Evolutionary conservation across 2,113 vertebrate species (phyloP).

Genomic region (Phylloscopus trochilus): DNA sequence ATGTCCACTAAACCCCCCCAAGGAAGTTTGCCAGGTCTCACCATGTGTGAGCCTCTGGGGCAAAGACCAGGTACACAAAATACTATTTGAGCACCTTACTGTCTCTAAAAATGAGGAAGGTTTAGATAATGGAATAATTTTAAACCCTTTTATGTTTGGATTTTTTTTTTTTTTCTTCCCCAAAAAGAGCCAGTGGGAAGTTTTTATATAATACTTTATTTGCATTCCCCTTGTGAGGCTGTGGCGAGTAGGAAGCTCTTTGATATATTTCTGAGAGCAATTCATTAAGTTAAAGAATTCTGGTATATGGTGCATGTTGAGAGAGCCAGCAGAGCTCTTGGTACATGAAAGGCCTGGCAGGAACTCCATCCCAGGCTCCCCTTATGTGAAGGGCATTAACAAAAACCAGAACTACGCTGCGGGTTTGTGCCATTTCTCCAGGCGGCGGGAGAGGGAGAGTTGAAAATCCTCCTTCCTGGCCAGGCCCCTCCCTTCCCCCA

Average conservation of each 20-base stretch:
- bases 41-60: accelerated
- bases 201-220: constrained; percentile 47
- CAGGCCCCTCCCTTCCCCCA: neutral
- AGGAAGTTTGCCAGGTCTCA: neutral
- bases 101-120: neutral
- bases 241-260: constrained; percentile 17
- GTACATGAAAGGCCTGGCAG: neutral
- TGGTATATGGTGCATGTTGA: neutral
- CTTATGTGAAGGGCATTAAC: neutral
- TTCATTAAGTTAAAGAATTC: constrained; percentile 5
- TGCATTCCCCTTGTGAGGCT: constrained; percentile 24
- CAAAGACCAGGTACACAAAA: neutral
- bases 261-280: constrained; percentile 24
- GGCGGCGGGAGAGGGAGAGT: neutral
- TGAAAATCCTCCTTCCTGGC: neutral
- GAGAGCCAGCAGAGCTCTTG: neutral
- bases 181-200: constrained; percentile 10
- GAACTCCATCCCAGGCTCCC: neutral
- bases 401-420: neutral
- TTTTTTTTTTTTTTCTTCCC: neutral
- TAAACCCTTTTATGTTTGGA: neutral
- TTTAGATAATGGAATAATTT: neutral
- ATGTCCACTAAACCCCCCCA: neutral
- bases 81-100: neutral
- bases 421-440: neutral